Conservation (phyloP, 2,888 invertebrate species). For the Drosophila putrida region DNA sequence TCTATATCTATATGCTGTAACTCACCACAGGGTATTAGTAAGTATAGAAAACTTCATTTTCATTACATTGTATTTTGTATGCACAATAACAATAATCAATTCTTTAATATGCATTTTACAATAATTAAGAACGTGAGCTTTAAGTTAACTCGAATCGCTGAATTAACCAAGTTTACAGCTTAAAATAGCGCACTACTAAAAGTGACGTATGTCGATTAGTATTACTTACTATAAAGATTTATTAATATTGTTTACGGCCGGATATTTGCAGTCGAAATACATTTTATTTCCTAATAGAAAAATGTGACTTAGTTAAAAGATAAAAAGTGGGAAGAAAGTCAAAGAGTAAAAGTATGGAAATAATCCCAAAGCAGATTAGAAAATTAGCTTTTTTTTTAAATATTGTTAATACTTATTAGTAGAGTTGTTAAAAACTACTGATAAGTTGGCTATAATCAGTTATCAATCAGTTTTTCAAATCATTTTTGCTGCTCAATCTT, state of each 20-base stretch:
- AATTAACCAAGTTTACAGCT: not conserved
- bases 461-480: too few relatives aligned
- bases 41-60: not conserved
- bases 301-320: too few relatives aligned
- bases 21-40: not conserved
- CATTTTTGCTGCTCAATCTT: not conserved
- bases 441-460: too few relatives aligned
- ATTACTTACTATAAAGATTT: not conserved
- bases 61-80: not conserved
- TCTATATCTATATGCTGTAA: too few relatives aligned
- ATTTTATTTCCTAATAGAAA: too few relatives aligned
- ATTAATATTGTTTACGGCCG: not conserved
- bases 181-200: not conserved
- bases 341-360: too few relatives aligned
- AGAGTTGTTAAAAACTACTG: too few relatives aligned
- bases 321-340: too few relatives aligned
- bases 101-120: constrained; percentile 8
- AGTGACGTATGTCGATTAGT: not conserved
- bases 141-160: not conserved
- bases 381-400: too few relatives aligned
- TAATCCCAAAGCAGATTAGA: too few relatives aligned
- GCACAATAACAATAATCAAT: not conserved
- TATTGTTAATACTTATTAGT: too few relatives aligned
- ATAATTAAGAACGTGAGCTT: constrained; percentile 13
- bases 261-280: too few relatives aligned